These are phyloP conservation scores for Anguilla pacifica DNA, from an alignment of 2,797 vertebrate species.

Conservation along the genomic window DNA sequence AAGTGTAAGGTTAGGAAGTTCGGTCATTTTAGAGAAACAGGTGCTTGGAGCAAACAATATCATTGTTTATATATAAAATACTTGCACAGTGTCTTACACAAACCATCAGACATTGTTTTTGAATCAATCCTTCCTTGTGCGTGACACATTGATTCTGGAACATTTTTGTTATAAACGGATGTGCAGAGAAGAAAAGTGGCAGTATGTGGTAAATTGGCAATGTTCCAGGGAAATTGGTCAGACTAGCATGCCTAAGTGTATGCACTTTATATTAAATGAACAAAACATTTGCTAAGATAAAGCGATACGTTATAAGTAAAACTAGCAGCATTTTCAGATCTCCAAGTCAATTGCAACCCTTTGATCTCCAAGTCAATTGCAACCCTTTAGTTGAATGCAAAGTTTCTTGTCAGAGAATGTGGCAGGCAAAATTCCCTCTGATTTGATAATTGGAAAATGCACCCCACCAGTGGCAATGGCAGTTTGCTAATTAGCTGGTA, in stretches of 20 bases:
- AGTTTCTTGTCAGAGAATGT: not conserved
- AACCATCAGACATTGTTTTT: not conserved
- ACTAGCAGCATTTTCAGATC: not conserved
- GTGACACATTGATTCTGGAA: not conserved
- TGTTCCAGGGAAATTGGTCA: not conserved
- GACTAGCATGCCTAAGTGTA: not conserved
- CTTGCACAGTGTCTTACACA: not conserved
- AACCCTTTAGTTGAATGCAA: not conserved
- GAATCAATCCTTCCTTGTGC: not conserved
- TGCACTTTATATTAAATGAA: not conserved
- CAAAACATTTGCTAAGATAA: not conserved
- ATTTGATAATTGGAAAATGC: constrained; percentile 9
- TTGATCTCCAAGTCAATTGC: not conserved
- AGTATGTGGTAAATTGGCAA: not conserved
- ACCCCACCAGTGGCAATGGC: not conserved
- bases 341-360: not conserved
- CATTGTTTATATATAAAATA: not conserved
- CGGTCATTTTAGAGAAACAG: not conserved
- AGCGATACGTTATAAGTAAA: not conserved
- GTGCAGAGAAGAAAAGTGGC: not conserved
- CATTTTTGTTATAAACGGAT: not conserved
- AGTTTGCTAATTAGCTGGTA: not conserved
- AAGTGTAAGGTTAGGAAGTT: not conserved
- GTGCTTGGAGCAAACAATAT: not conserved
- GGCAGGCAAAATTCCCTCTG: not conserved